These are phyloP conservation scores for Cryptotis parvus DNA, from an alignment of 2,113 vertebrate genomes.

Conservation along the genomic window DNA sequence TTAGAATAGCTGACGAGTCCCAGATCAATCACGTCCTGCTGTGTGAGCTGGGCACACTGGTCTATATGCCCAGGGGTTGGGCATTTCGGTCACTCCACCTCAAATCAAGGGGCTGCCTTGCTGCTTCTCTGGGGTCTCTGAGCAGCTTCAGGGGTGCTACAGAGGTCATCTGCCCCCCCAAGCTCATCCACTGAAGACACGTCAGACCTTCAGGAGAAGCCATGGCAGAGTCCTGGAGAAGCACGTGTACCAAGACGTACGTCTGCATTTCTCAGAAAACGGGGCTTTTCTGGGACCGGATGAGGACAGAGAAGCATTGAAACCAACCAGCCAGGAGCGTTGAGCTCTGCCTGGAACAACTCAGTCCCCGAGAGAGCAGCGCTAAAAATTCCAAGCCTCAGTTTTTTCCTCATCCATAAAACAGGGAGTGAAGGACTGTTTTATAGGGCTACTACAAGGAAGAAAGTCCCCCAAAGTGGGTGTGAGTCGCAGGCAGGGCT, in stretches of 20 bases:
- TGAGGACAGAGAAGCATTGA: not conserved
- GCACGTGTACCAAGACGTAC: not conserved
- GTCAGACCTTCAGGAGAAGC: not conserved
- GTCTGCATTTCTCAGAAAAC: constrained; percentile 33
- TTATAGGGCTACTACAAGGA: not conserved
- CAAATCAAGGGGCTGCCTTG: accelerated
- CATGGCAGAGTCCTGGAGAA: not conserved
- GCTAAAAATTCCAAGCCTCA: not conserved
- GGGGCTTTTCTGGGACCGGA: not conserved
- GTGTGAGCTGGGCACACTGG: no score
- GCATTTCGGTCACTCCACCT: not conserved
- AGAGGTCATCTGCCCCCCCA: not conserved
- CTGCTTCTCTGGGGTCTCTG: not conserved
- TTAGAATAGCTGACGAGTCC: no score
- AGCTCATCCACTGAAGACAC: not conserved
- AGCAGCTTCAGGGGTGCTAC: not conserved
- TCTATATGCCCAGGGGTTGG: no score
- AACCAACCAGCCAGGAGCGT: not conserved
- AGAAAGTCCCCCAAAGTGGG: no score
- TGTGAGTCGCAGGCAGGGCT: not conserved
- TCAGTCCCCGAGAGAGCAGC: not conserved
- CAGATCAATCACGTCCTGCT: no score
- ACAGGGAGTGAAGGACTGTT: not conserved
- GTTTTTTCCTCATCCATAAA: not conserved
- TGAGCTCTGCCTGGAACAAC: no score